Conservation (phyloP, 1,140 invertebrate species). For the Leptopilina clavipes region DNA sequence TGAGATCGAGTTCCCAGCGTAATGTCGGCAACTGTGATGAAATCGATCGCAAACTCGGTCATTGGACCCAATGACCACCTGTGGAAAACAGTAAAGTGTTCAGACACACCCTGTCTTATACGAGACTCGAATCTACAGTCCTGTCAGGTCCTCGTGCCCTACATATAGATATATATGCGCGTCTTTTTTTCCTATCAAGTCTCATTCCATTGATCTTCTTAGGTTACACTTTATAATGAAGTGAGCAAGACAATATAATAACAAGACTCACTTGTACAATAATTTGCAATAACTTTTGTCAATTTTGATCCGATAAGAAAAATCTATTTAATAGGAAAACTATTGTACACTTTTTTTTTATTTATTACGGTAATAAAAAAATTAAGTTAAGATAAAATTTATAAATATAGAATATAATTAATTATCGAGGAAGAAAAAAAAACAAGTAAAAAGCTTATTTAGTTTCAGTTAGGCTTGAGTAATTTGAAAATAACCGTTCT, state of each 20-base stretch:
- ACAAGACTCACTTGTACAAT: background rate
- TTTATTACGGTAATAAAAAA: too few species aligned
- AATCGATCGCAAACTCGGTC: constrained; percentile 47
- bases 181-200: constrained; percentile 35
- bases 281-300: background rate
- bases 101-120: constrained; percentile 50
- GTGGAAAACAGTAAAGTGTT: constrained; percentile 51
- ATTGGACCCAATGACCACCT: constrained; percentile 50
- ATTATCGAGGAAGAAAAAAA: too few species aligned
- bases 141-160: constrained; percentile 37
- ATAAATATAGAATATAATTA: too few species aligned
- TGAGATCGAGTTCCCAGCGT: constrained; percentile 44
- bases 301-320: background rate
- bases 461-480: too few species aligned
- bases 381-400: too few species aligned
- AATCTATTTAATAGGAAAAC: too few species aligned
- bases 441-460: too few species aligned
- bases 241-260: constrained; percentile 3
- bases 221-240: background rate
- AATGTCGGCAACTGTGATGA: constrained; percentile 50
- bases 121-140: constrained; percentile 49
- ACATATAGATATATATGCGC: constrained; percentile 40
- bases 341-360: too few species aligned
- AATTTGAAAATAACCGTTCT: too few species aligned
- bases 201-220: constrained; percentile 14